These are phyloP conservation scores for Oasisia sp. DNA, from an alignment of 2,888 invertebrate species.

Conservation along the genomic window DNA sequence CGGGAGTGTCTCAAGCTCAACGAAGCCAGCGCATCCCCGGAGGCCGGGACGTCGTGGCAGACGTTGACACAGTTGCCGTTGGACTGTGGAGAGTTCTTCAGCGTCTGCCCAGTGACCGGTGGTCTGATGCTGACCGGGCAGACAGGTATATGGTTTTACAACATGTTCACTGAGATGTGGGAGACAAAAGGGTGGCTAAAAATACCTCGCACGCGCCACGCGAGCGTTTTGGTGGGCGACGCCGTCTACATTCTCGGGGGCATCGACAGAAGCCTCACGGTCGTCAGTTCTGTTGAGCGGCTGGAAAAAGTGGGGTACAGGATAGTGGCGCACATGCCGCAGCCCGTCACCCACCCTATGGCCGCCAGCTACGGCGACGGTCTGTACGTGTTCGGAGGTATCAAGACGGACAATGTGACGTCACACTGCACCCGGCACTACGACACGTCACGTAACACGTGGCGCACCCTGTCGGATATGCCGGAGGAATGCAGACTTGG, in stretches of 20 bases:
- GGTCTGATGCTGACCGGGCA: constrained; percentile 37
- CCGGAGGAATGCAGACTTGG: too few species aligned
- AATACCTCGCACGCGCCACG: constrained; percentile 33
- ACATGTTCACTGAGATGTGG: constrained; percentile 36
- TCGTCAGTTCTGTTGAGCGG: constrained; percentile 30
- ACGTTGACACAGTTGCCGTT: constrained; percentile 36
- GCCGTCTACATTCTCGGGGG: constrained; percentile 37
- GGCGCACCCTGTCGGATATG: constrained; percentile 30
- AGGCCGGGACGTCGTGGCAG: not conserved
- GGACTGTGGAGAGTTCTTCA: constrained; percentile 37
- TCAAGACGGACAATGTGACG: constrained; percentile 32
- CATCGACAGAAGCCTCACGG: constrained; percentile 33
- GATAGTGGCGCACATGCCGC: constrained; percentile 27
- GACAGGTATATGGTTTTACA: constrained; percentile 37
- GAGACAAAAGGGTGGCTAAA: constrained; percentile 28
- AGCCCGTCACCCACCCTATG: constrained; percentile 36
- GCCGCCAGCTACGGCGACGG: constrained; percentile 29
- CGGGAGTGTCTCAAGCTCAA: constrained; percentile 35
- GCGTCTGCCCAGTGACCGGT: constrained; percentile 23
- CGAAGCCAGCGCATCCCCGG: constrained; percentile 31
- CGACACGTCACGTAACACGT: constrained; percentile 35
- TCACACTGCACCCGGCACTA: constrained; percentile 29
- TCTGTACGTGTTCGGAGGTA: constrained; percentile 38
- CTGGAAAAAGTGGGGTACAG: not conserved
- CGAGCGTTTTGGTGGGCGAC: constrained; percentile 31